These are phyloP conservation scores for Pogonomyrmex barbatus DNA, from an alignment of 1,140 invertebrate species.

Conservation along the genomic window DNA sequence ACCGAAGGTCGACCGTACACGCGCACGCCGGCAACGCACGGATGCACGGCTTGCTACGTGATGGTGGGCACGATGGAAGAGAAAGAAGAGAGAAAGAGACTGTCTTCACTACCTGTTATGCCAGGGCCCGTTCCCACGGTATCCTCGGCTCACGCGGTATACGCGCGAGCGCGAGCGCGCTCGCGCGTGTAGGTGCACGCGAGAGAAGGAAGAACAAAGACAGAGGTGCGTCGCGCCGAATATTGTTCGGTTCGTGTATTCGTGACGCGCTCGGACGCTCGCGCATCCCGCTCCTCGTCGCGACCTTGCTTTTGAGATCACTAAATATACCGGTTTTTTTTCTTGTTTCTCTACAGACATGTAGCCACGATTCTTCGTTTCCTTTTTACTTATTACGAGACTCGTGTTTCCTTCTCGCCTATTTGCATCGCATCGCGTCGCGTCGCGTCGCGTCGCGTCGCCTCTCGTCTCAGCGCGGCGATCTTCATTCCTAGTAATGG, in stretches of 20 bases:
- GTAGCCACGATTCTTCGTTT: background rate
- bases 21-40: background rate
- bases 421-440: background rate
- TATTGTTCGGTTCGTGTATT: conserved; percentile 41
- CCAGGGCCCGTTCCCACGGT: conserved; percentile 67
- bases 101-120: conserved; percentile 69
- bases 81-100: background rate
- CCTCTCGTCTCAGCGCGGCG: background rate
- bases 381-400: background rate
- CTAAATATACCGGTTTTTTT: conserved; percentile 53
- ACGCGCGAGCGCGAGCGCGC: background rate
- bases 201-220: conserved; percentile 20
- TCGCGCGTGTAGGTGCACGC: conserved; percentile 4
- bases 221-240: conserved; percentile 45
- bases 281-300: background rate
- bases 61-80: conserved; percentile 7
- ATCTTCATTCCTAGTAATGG: conserved; percentile 23
- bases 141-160: conserved; percentile 49
- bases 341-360: background rate
- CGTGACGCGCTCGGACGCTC: background rate
- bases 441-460: background rate
- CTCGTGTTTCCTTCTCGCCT: background rate
- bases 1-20: conserved; percentile 20
- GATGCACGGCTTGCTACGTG: conserved; percentile 3
- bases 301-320: background rate